These are phyloP conservation scores for Pocillopora damicornis DNA, from an alignment of 64 coral and sea anemone genomes.

Conservation along the genomic window DNA sequence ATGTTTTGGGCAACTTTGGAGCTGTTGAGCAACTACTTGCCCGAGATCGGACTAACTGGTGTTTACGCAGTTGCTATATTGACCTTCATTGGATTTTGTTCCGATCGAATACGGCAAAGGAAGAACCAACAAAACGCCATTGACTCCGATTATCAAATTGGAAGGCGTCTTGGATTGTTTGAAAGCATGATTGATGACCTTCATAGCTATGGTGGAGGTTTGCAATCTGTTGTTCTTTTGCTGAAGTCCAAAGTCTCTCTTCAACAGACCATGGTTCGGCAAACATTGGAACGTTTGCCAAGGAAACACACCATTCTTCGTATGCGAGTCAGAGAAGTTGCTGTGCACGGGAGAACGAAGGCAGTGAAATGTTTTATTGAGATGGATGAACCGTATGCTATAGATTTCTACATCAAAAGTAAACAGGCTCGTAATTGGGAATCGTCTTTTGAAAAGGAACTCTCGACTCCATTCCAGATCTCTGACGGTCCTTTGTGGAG, in stretches of 20 bases:
- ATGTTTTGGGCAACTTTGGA: slow-evolving; percentile 37
- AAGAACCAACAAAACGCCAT: background rate
- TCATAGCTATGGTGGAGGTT: slow-evolving; percentile 46
- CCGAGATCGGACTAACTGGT: slow-evolving; percentile 34
- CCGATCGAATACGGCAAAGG: slow-evolving; percentile 8
- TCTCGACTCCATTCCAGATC: slow-evolving; percentile 39
- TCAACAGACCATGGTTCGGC: slow-evolving; percentile 3
- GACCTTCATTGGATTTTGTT: slow-evolving; percentile 31
- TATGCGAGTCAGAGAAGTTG: slow-evolving; percentile 36
- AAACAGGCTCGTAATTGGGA: slow-evolving; percentile 40
- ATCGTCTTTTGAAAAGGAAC: slow-evolving; percentile 49
- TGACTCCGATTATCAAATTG: slow-evolving; percentile 5
- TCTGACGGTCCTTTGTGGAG: slow-evolving; percentile 63
- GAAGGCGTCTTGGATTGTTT: slow-evolving; percentile 28
- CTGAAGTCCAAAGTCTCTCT: slow-evolving; percentile 26
- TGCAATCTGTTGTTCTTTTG: slow-evolving; percentile 39
- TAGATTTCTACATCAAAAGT: slow-evolving; percentile 47
- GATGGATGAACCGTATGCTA: slow-evolving; percentile 37
- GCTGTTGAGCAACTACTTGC: slow-evolving; percentile 33
- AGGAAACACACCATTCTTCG: slow-evolving; percentile 39
- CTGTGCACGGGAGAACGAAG: slow-evolving; percentile 3
- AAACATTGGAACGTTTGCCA: slow-evolving; percentile 34
- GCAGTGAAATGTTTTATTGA: slow-evolving; percentile 40
- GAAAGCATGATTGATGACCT: slow-evolving; percentile 50
- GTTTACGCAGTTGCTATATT: slow-evolving; percentile 38